Percentiles rank a stretch among this genome's conserved stretches.
phyloP scores from a whole-genome alignment of 2,113 vertebrate genomes.

The Eubucco bourcierii region DNA sequence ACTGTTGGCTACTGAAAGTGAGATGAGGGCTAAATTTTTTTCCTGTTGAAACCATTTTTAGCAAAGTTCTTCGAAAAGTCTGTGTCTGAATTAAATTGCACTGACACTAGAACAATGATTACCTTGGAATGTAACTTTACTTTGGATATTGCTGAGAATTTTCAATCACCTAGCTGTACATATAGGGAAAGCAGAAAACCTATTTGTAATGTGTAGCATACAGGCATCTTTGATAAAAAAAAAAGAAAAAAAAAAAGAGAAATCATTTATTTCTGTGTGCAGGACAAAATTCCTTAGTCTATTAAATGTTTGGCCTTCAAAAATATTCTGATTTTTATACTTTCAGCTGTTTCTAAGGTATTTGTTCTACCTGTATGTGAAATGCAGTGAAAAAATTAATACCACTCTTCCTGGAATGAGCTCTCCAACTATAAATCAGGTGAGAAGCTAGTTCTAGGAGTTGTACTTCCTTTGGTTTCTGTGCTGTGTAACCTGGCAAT shows the following conservation, averaged over 20 bases:
- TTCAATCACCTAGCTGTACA: neutral
- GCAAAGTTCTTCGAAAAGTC: neutral
- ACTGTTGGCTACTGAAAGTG: neutral
- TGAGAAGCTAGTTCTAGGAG: constrained; percentile 35
- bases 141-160: neutral
- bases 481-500: neutral
- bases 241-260: no score
- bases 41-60: neutral
- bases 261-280: neutral
- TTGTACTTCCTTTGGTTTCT: neutral
- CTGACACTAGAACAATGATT: neutral
- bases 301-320: neutral
- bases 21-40: neutral
- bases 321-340: neutral
- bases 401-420: constrained; percentile 70
- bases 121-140: neutral
- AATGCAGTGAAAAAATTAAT: constrained; percentile 79
- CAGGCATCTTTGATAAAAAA: neutral
- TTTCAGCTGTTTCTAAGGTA: constrained; percentile 90
- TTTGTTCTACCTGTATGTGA: constrained; percentile 88
- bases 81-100: neutral
- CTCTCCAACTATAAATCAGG: constrained; percentile 86
- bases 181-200: neutral
- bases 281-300: neutral
- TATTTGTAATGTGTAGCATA: neutral